Evolutionary conservation across 2,888 invertebrate species (phyloP).

Genomic region (Gymnoscelis rufifasciata): DNA sequence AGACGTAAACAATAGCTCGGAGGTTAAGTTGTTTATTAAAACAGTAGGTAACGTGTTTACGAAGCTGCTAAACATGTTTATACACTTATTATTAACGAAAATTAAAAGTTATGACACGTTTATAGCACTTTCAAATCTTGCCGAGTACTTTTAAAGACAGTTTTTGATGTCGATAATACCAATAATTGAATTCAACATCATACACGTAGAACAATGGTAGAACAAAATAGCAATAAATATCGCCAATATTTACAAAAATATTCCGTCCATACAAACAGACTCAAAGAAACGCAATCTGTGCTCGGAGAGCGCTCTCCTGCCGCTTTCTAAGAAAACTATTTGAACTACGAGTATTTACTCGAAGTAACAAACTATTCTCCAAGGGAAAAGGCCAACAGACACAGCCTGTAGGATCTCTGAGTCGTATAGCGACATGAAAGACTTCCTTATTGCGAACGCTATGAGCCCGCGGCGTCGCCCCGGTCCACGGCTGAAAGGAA

Average conservation of each 20-base stretch:
- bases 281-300: slow-evolving; percentile 28
- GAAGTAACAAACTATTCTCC: slow-evolving; percentile 22
- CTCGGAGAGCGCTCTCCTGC: slow-evolving; percentile 13
- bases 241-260: slow-evolving; percentile 16
- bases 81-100: background rate
- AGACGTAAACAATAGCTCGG: slow-evolving; percentile 3
- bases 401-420: slow-evolving; percentile 18
- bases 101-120: background rate
- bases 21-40: background rate
- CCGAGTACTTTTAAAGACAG: too few species aligned
- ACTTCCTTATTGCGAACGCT: slow-evolving; percentile 29
- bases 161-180: too few species aligned
- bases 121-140: background rate
- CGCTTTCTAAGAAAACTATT: slow-evolving; percentile 16
- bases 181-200: too few species aligned
- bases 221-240: slow-evolving; percentile 17
- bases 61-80: background rate
- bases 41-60: background rate
- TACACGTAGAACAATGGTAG: too few species aligned
- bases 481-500: slow-evolving; percentile 35
- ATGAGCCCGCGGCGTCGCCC: slow-evolving; percentile 30
- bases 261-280: slow-evolving; percentile 18
- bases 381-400: slow-evolving; percentile 30
- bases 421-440: slow-evolving; percentile 37
- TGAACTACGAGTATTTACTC: slow-evolving; percentile 21